Base-by-base conservation (phyloP, 92 coral and sea anemone species). In the Virgularia gustaviana region DNA sequence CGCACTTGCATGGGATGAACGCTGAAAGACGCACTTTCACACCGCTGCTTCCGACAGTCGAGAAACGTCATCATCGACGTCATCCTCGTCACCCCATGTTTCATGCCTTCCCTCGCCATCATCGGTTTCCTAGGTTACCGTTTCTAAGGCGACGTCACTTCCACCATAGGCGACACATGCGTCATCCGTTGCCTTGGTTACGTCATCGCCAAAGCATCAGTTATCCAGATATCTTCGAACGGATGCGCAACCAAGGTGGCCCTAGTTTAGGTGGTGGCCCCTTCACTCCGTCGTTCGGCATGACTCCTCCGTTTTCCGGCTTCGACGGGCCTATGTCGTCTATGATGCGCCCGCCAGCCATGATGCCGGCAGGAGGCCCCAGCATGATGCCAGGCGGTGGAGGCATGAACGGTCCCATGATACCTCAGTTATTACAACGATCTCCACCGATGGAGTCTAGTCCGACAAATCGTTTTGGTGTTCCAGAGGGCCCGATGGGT, bases 111-210 rank as follows among this genome's bases (percentile, higher is more conserved):
- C 47, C 51, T 16, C 44, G 13, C 9, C 43, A 59, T 47, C 34
- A 61, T 16, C 59, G 57, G 1, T 47, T 66, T 30, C 7, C 37
- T 32, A 33, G 32, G 34, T 49, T 20, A 8, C 72, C 72, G 35
- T 65, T 42, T 30, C 28, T 52, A 22, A 28, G 58, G 28, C 58
- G 31, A 53, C 83, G 73, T 27, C 71, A 78, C 65, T 81, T 73
- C 24, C 87, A 65, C n/a, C 81, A 44, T 28, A 80, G 67, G 32
- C 53, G 41, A 1, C 88, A 83, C 28, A 88, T 77, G 45, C 87
- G 82, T 65, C 91, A 87, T 32, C 85, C 86, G 96, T 77, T 55
- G 44, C 94, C 91, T n/a, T 91, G 84, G 22, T 82, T 75, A 67
- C 68, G 90, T 27, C 75, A 68, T 49, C 75, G 75, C 36, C 75